Conservation (phyloP, 2,888 invertebrate species). For the Hydriomena furcata region DNA sequence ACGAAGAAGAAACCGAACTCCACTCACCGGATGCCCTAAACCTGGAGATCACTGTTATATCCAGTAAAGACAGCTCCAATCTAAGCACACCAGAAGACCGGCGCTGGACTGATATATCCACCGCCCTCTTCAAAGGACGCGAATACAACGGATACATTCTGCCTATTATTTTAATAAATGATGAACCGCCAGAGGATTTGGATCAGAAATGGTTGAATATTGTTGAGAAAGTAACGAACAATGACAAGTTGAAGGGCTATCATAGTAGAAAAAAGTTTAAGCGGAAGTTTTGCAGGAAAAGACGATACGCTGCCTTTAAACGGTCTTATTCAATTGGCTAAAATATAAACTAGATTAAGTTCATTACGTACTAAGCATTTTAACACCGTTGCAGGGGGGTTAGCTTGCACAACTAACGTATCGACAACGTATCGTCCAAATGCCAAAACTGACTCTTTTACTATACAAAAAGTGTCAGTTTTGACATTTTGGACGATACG, state of each 20-base stretch:
- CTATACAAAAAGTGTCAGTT: too few relatives aligned
- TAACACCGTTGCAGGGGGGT: too few relatives aligned
- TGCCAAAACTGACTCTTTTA: too few relatives aligned
- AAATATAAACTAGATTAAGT: background rate
- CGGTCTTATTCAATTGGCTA: slow-evolving; percentile 72
- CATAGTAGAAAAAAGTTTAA: slow-evolving; percentile 62
- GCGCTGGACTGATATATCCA: slow-evolving; percentile 52
- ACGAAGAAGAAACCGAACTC: slow-evolving; percentile 50
- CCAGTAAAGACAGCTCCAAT: slow-evolving; percentile 55
- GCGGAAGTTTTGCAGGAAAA: slow-evolving; percentile 66
- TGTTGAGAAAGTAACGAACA: slow-evolving; percentile 55
- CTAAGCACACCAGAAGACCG: slow-evolving; percentile 53
- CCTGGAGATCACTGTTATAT: slow-evolving; percentile 55
- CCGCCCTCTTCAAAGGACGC: slow-evolving; percentile 50
- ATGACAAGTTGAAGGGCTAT: slow-evolving; percentile 62
- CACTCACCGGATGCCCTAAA: slow-evolving; percentile 54
- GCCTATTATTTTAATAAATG: slow-evolving; percentile 73
- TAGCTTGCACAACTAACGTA: too few relatives aligned
- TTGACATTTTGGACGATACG: too few relatives aligned
- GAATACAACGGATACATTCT: slow-evolving; percentile 44
- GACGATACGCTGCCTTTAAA: slow-evolving; percentile 66
- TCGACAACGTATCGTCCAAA: too few relatives aligned
- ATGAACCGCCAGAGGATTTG: slow-evolving; percentile 69
- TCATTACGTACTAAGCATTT: too few relatives aligned
- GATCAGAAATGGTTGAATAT: slow-evolving; percentile 67